These are phyloP conservation scores for Chironomus tentans DNA, from an alignment of 2,888 invertebrate genomes.

Conservation along the genomic window DNA sequence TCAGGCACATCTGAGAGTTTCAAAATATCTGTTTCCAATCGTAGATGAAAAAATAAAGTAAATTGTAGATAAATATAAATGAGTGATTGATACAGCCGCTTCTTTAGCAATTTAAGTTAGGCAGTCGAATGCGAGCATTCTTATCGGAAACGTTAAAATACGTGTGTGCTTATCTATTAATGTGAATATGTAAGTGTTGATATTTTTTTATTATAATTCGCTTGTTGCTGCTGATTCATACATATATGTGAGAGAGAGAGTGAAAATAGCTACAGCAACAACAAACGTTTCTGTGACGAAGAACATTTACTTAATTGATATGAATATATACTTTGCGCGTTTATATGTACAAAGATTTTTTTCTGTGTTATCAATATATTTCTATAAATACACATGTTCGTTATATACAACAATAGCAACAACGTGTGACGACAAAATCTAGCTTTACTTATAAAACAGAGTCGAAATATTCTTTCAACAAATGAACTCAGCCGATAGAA, in stretches of 20 bases:
- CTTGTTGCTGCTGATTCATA: slow-evolving; percentile 7
- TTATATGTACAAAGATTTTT: neutral
- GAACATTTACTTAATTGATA: neutral
- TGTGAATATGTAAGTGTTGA: neutral
- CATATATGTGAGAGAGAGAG: neutral
- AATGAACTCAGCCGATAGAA: neutral
- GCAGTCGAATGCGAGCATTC: neutral
- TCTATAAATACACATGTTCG: neutral
- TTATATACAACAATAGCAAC: neutral
- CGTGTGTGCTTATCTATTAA: neutral
- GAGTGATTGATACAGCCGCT: slow-evolving; percentile 8
- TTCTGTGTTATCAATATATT: neutral
- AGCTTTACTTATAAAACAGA: no score
- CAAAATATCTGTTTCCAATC: no score
- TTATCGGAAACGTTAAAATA: neutral
- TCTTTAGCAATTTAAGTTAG: neutral
- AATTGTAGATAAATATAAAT: neutral
- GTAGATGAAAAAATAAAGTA: no score
- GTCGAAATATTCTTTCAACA: no score
- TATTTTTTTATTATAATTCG: no score
- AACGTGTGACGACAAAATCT: neutral
- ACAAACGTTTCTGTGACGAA: neutral
- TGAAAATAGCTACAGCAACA: neutral
- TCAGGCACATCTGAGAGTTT: no score
- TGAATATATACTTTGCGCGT: neutral